phyloP scores from a whole-genome alignment of 2,888 invertebrate species.

The Campoletis raptor region DNA sequence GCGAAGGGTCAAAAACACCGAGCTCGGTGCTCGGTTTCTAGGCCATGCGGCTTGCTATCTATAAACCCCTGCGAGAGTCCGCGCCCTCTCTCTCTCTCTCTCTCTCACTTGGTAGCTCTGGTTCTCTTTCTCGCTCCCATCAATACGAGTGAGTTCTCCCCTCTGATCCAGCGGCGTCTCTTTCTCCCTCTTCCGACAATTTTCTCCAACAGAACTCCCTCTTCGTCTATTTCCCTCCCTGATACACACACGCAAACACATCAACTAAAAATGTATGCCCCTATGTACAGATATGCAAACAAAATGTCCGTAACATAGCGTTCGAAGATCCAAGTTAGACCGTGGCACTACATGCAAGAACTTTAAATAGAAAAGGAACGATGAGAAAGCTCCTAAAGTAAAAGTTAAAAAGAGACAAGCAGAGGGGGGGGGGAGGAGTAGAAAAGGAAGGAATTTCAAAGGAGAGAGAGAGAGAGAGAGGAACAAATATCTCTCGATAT shows the following conservation, averaged over 20 bases:
- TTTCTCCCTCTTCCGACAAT: conserved; percentile 37
- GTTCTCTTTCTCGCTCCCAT: conserved; percentile 27
- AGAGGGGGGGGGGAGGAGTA: neutral
- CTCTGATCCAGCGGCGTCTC: conserved; percentile 8
- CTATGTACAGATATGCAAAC: neutral
- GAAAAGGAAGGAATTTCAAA: neutral
- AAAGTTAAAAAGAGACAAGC: neutral
- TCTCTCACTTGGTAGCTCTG: conserved; percentile 18
- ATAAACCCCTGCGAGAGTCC: conserved; percentile 83
- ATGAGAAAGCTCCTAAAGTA: conserved; percentile 40
- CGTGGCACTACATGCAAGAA: conserved; percentile 48
- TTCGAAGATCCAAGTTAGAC: conserved; percentile 51
- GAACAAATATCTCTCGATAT: conserved; percentile 53
- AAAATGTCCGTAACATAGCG: conserved; percentile 55
- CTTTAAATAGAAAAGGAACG: conserved; percentile 62
- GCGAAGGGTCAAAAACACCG: conserved; percentile 85
- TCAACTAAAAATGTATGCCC: conserved; percentile 2
- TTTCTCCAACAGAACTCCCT: neutral
- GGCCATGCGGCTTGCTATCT: conserved; percentile 84
- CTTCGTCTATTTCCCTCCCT: conserved; percentile 47
- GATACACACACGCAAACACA: conserved; percentile 36
- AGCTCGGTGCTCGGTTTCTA: conserved; percentile 83
- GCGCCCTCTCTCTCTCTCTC: conserved; percentile 61
- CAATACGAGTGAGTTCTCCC: conserved; percentile 25
- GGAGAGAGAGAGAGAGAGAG: neutral